Percentiles rank a stretch among this genome's conserved stretches.
Conservation (phyloP, 2,113 vertebrate species). For the Phoxinus phoxinus region DNA sequence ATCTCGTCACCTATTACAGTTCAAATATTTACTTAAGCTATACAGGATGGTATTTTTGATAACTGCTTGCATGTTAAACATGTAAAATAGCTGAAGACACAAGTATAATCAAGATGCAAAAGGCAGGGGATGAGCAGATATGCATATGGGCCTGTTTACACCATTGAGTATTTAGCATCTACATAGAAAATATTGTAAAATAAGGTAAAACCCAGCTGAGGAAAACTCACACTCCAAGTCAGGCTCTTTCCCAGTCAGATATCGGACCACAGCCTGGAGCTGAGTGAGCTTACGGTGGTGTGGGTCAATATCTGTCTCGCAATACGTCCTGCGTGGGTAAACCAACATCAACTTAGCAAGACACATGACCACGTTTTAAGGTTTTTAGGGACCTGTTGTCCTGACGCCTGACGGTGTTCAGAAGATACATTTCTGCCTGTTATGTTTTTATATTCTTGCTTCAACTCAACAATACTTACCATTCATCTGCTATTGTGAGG, state of each 20-base stretch:
- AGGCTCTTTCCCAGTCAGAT: conserved; percentile 85
- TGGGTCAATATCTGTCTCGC: conserved; percentile 90
- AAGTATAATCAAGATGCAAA: neutral
- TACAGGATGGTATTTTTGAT: neutral
- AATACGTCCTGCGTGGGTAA: conserved; percentile 86
- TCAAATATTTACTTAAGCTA: neutral
- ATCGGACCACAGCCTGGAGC: conserved; percentile 86
- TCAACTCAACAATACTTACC: conserved; percentile 72
- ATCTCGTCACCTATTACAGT: conserved; percentile 86
- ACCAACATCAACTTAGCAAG: neutral
- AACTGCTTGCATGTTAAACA: neutral
- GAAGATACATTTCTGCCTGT: neutral
- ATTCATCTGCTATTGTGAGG: conserved; percentile 85
- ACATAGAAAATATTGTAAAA: neutral
- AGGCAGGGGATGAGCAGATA: neutral
- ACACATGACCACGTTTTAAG: neutral
- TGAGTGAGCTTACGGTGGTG: conserved; percentile 89
- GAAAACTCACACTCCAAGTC: conserved; percentile 88
- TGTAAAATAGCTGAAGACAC: neutral
- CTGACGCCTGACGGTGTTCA: too few species aligned
- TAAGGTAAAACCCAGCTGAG: neutral
- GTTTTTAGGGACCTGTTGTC: neutral
- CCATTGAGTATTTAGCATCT: neutral
- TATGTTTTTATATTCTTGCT: neutral
- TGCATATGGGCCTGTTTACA: neutral